Base-by-base conservation (phyloP, 2,113 vertebrate species). In the Amphiprion ocellaris region DNA sequence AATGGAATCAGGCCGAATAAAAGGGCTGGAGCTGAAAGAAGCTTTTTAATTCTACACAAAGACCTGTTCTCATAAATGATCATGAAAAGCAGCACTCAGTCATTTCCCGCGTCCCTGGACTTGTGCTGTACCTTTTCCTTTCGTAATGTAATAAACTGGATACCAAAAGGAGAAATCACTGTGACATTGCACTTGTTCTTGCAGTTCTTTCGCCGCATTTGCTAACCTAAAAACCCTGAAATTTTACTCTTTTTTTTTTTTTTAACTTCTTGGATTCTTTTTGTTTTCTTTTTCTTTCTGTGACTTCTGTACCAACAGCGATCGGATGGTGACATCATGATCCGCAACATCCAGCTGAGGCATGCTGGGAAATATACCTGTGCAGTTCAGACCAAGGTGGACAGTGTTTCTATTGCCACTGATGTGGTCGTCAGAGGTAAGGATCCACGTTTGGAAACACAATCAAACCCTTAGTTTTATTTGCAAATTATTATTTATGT, bases 261-360 rank as follows among this genome's bases (percentile, higher is more conserved):
- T 21, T 21, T 21, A 30, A 30, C 49, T 26, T 11, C 39, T 19
- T 12, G 37, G 12, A 44, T 50, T 21, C 4, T 14, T 53, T 56
- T 59, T 54, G 1, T 55, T 12, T 19, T 69, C 30, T 30, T 49
- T 54, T 24, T 17, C 5, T 44, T 8, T 26, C 21, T 28, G 12
- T 5, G 4, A 46, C 11, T 17, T 69, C n/a, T 73, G 23, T 39
- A 63, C 39, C n/a, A 91, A 44, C 96, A 98, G 97, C 94, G 95
- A 0, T 98, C 97, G 24, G 97, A 96, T 81, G 96, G 97, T 77
- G 98, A 99, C 95, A 95, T 99, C 89, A 99, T 99, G 98, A 98
- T 99, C 92, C 96, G 97, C 58, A 99, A 98, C 94, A 98, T 99
- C 91, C 97, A 98, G 68, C 94, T 98, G 92, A 92, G 94, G 93